Evolutionary conservation across 2,797 vertebrate genomes (phyloP).

Genomic region (Urosaurus nigricauda): DNA sequence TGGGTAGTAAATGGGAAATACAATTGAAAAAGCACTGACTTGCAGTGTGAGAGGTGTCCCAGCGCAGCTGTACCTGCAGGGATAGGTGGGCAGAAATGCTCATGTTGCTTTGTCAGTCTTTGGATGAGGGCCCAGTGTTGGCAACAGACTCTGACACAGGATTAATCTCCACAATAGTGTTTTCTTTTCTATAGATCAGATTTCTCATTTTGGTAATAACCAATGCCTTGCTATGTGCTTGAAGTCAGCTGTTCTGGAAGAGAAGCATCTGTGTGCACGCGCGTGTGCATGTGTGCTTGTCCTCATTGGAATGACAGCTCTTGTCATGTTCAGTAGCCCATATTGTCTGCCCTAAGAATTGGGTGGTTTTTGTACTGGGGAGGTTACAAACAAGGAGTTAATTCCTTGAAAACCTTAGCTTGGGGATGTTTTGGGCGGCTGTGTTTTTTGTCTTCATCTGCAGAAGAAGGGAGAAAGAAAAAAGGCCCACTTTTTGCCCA

Average conservation of each 20-base stretch:
- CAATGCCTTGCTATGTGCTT: constrained; percentile 70
- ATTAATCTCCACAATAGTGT: constrained; percentile 79
- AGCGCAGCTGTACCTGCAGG: constrained; percentile 65
- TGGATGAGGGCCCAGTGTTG: constrained; percentile 76
- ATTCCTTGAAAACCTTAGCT: constrained; percentile 8
- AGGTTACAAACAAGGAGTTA: constrained; percentile 65
- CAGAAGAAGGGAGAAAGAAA: not conserved
- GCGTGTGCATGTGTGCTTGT: not conserved
- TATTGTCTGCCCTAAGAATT: constrained; percentile 63
- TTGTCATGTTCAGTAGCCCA: constrained; percentile 58
- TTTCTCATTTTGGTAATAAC: constrained; percentile 85
- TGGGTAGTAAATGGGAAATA: constrained; percentile 38
- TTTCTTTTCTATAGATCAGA: constrained; percentile 82
- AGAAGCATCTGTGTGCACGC: constrained; percentile 53
- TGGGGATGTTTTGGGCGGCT: no score
- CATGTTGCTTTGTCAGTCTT: constrained; percentile 56
- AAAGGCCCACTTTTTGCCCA: not conserved
- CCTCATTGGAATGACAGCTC: constrained; percentile 76
- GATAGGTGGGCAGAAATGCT: constrained; percentile 71
- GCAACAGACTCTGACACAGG: constrained; percentile 73
- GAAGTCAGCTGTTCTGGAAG: constrained; percentile 81
- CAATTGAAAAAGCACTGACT: constrained; percentile 55
- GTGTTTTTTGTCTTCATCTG: not conserved
- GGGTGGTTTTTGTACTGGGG: constrained; percentile 64
- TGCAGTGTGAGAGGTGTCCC: constrained; percentile 52